These are phyloP conservation scores for Pogonognathellus flavescens DNA, from an alignment of 1,140 invertebrate species.

Conservation along the genomic window DNA sequence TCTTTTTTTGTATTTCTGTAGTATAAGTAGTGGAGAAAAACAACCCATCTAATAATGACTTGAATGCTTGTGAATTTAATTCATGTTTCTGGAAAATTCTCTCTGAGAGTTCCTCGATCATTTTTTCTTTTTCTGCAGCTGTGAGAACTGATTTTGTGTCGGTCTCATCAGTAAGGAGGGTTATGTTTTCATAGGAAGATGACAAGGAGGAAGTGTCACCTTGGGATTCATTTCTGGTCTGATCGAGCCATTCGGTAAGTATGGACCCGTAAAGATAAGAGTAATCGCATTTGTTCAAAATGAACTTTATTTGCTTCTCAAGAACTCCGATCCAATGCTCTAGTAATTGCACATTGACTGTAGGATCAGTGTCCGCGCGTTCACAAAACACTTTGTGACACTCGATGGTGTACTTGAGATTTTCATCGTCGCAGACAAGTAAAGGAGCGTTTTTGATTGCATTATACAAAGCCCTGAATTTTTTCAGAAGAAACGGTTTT, in stretches of 20 bases:
- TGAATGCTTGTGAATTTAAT: constrained; percentile 48
- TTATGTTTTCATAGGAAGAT: background rate
- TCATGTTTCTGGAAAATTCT: constrained; percentile 37
- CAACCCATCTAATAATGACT: background rate
- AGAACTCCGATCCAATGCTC: background rate
- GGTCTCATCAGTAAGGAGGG: background rate
- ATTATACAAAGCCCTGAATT: background rate
- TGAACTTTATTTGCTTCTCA: constrained; percentile 48
- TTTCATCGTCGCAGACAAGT: constrained; percentile 1
- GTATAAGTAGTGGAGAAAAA: background rate
- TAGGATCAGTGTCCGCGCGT: background rate
- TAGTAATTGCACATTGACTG: background rate
- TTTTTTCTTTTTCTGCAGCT: constrained; percentile 45
- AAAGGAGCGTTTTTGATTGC: background rate
- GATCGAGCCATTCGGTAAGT: constrained; percentile 54
- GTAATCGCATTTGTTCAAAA: constrained; percentile 56
- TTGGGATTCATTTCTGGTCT: background rate
- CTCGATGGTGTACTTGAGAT: background rate
- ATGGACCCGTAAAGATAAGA: constrained; percentile 54
- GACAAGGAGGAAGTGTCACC: background rate
- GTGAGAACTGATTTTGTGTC: background rate
- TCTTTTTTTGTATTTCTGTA: background rate
- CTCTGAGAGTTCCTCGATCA: constrained; percentile 34
- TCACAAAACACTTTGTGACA: background rate
- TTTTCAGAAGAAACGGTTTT: background rate